Conservation (phyloP, 2,888 invertebrate genomes). For the Crossocerus cetratus region DNA sequence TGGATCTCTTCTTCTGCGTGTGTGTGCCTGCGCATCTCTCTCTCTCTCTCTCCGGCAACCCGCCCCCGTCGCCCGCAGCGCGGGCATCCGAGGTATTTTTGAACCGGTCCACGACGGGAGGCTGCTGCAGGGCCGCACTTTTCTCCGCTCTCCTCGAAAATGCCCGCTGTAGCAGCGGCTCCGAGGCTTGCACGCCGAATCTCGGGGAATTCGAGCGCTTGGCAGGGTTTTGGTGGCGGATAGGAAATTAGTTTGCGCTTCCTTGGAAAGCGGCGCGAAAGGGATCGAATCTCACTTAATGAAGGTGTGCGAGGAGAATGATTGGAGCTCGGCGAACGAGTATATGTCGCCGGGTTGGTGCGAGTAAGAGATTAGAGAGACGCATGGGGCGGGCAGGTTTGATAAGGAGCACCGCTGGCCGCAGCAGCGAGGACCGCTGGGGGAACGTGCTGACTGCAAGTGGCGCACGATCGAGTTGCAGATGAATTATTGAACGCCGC, state of each 20-base stretch:
- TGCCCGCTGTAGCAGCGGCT: constrained; percentile 31
- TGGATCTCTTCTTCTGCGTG: constrained; percentile 8
- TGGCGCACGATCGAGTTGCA: constrained; percentile 60
- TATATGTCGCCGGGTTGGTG: too few relatives aligned
- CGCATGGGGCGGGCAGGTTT: not conserved
- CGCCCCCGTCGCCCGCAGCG: constrained; percentile 66
- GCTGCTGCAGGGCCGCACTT: constrained; percentile 71
- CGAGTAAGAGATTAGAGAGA: not conserved
- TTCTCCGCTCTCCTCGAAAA: constrained; percentile 55
- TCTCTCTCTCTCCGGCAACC: constrained; percentile 25
- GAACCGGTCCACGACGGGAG: constrained; percentile 76
- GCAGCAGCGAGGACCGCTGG: not conserved
- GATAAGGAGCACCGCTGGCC: not conserved
- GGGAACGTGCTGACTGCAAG: constrained; percentile 7
- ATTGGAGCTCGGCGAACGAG: too few relatives aligned
- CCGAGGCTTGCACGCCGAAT: too few relatives aligned
- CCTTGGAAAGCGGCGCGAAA: too few relatives aligned
- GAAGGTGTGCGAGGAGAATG: too few relatives aligned
- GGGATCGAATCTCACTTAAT: too few relatives aligned
- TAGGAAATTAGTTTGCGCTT: too few relatives aligned
- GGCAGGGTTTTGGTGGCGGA: too few relatives aligned
- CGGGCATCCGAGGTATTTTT: constrained; percentile 76
- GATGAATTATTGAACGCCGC: constrained; percentile 69
- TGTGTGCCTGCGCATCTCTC: not conserved
- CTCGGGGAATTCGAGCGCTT: too few relatives aligned